Base-by-base conservation (phyloP, 1,140 invertebrate species). In the Pseudomyrmex sp. region DNA sequence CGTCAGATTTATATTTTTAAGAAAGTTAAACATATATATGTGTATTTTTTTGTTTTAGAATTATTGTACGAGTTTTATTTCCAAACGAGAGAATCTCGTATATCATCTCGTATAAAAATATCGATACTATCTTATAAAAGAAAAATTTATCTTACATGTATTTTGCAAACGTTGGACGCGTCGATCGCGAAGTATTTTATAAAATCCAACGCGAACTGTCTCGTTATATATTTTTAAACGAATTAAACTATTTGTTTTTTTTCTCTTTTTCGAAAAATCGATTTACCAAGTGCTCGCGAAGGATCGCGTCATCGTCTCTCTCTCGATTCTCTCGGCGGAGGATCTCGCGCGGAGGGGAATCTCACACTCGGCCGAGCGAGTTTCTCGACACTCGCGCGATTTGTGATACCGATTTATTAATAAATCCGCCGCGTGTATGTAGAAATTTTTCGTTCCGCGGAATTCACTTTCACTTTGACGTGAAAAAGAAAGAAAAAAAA, bases 391-490 rank as follows among this genome's bases (percentile, higher is more conserved):
- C 35, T 35, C 35, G 35, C 35, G 35, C 35, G 76, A 80, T 80
- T 80, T 58, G 35, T 35, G 76, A 80, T 80, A 80, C 46, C 54
- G 66, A 69, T 46, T 72, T 80, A 80, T 80, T 80, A 80, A 80
- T 80, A 80, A 80, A 18, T 18, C 18, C 18, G 18, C 66, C 7
- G 76, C 54, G 44, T 18, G 65, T 44, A 20, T 56, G 76, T 58
- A 48, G 65, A 23, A 69, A 80, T 80, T 80, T 80, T 80, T 80
- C 76, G 46, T 70, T 77, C 59, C 46, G 76, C 20, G 35, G 76
- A 44, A 61, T 80, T 80, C 76, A 80, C 76, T 80, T 80, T 80
- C 76, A 80, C 76, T 80, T 56, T 23, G 76, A 72, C 66, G 58
- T 79, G 70, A 80, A 80, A 80, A 80, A 72, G 4, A 5, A 35